Conservation (phyloP, 1,140 invertebrate species). For the Subanguina moxae region DNA sequence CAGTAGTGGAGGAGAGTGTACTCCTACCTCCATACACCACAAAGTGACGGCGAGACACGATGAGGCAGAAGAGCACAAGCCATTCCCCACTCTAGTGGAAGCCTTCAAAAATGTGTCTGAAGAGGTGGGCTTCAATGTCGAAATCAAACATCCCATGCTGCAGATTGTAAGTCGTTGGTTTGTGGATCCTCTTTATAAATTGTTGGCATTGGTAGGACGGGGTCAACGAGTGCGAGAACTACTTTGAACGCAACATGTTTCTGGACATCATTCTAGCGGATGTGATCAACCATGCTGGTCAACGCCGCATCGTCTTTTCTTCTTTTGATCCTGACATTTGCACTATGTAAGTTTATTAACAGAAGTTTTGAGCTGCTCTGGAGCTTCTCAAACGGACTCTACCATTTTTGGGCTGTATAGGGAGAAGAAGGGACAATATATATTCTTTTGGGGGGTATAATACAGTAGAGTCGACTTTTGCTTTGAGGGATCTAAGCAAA, state of each 20-base stretch:
- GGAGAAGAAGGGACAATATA: too few relatives aligned
- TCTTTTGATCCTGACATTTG: conserved; percentile 59
- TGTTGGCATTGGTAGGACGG: conserved; percentile 23
- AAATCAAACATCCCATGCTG: conserved; percentile 39
- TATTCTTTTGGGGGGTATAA: too few relatives aligned
- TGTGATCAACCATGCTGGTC: conserved; percentile 50
- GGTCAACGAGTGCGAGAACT: conserved; percentile 37
- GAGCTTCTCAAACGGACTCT: too few relatives aligned
- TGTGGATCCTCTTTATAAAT: too few relatives aligned
- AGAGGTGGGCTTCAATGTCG: conserved; percentile 48
- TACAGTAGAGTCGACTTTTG: too few relatives aligned
- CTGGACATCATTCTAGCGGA: conserved; percentile 55
- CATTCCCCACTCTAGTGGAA: conserved; percentile 46
- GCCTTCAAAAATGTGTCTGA: conserved; percentile 33
- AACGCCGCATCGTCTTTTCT: conserved; percentile 56
- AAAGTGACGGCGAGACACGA: conserved; percentile 34
- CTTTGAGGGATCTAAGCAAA: too few relatives aligned
- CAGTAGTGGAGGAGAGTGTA: neutral
- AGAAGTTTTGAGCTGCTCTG: too few relatives aligned
- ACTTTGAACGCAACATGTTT: conserved; percentile 48
- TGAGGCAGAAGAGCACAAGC: conserved; percentile 41
- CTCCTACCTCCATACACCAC: neutral
- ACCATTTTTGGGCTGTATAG: neutral
- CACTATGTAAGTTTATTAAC: conserved; percentile 54
- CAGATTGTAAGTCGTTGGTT: neutral